Evolutionary conservation across 2,113 vertebrate species (phyloP).

Genomic region (Hypomesus transpacificus): DNA sequence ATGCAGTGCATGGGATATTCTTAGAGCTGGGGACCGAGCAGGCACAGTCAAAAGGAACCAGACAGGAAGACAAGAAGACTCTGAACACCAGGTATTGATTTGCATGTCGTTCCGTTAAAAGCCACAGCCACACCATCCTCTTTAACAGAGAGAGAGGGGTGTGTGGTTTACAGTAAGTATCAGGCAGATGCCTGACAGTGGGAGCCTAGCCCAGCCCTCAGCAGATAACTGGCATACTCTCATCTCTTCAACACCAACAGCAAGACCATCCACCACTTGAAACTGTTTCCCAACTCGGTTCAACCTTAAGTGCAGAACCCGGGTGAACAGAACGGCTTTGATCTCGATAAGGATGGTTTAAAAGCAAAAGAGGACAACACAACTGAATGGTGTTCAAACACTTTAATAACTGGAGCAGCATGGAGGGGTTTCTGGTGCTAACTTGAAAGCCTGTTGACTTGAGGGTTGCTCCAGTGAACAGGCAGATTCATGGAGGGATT

Average conservation of each 20-base stretch:
- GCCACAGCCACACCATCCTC: neutral
- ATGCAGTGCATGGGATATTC: slow-evolving; percentile 63
- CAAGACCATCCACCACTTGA: neutral
- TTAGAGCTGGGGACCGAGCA: slow-evolving; percentile 58
- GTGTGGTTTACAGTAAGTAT: neutral
- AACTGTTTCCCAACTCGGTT: too few species aligned
- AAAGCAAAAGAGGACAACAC: neutral
- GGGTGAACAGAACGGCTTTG: neutral
- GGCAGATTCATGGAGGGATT: too few species aligned
- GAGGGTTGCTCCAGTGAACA: neutral
- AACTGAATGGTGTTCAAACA: neutral
- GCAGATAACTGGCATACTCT: slow-evolving; percentile 15
- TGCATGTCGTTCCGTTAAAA: slow-evolving; percentile 38
- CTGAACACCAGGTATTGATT: slow-evolving; percentile 34
- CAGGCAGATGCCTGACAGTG: slow-evolving; percentile 19
- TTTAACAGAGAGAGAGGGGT: neutral
- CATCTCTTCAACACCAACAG: neutral
- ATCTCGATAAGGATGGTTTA: neutral
- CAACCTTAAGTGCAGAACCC: neutral
- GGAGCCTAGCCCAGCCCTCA: slow-evolving; percentile 14
- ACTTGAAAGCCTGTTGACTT: neutral
- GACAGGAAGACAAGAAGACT: slow-evolving; percentile 40
- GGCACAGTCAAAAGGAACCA: slow-evolving; percentile 45
- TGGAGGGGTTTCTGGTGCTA: neutral
- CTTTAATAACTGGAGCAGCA: slow-evolving; percentile 22